Conservation (phyloP, 2,797 vertebrate species). For the Crocodylus rhombifer region DNA sequence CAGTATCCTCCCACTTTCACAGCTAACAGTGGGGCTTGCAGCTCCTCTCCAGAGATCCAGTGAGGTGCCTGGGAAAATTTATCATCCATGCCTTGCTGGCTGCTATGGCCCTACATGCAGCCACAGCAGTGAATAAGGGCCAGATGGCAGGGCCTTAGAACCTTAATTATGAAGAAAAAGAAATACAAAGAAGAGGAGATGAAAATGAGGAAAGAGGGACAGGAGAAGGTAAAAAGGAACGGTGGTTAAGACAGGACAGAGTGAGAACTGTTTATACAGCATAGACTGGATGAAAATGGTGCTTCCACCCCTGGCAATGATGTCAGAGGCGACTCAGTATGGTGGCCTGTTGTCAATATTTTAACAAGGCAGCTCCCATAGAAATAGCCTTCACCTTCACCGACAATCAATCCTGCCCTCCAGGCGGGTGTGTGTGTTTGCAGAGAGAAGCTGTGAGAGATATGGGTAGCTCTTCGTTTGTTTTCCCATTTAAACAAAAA, state of each 20-base stretch:
- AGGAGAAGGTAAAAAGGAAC: background rate
- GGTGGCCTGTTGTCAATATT: background rate
- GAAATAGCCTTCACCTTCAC: background rate
- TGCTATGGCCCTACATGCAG: background rate
- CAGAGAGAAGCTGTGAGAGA: background rate
- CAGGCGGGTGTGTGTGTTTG: background rate
- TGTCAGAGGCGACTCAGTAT: background rate
- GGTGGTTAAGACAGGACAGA: background rate
- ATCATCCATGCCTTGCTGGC: background rate
- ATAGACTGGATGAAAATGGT: background rate
- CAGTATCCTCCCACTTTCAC: background rate
- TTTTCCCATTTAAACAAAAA: conserved; percentile 6
- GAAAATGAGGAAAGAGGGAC: background rate
- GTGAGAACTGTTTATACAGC: background rate
- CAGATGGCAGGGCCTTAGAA: background rate
- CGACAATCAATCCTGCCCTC: background rate
- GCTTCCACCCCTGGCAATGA: rapidly evolving
- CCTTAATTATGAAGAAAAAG: background rate
- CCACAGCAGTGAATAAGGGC: background rate
- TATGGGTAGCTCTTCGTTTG: background rate
- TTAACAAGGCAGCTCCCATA: background rate
- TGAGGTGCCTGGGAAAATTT: background rate
- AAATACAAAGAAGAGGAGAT: background rate
- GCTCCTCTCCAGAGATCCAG: background rate
- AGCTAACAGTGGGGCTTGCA: background rate